These are phyloP conservation scores for Zaprionus africanus DNA, from an alignment of 1,140 invertebrate genomes.

Conservation along the genomic window DNA sequence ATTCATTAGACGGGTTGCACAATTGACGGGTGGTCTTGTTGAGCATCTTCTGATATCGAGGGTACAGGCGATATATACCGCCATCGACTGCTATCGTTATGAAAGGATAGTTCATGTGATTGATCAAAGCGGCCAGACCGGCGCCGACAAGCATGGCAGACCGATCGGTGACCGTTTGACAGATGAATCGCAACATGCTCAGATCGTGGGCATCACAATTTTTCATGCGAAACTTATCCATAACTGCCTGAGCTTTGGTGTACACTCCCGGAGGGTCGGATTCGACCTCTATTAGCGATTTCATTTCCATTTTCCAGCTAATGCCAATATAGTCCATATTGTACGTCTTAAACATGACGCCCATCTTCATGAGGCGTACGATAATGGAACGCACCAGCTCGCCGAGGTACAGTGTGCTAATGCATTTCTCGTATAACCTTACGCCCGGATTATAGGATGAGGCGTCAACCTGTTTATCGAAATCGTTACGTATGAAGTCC, in stretches of 20 bases:
- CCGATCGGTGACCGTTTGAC: constrained; percentile 93
- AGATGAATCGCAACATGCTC: constrained; percentile 94
- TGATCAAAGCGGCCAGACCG: constrained; percentile 91
- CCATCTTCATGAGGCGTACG: constrained; percentile 47
- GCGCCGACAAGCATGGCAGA: constrained; percentile 96
- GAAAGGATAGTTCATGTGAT: constrained; percentile 93
- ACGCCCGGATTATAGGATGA: constrained; percentile 91
- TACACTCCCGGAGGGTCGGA: constrained; percentile 89
- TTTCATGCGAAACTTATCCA: constrained; percentile 93
- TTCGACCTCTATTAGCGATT: constrained; percentile 98
- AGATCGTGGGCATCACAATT: constrained; percentile 94
- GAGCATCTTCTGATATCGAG: constrained; percentile 78
- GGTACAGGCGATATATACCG: constrained; percentile 99
- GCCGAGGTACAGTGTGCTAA: constrained; percentile 96
- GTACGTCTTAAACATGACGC: constrained; percentile 43
- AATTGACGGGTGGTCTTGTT: constrained; percentile 32
- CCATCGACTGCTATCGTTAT: constrained; percentile 98
- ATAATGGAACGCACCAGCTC: constrained; percentile 88
- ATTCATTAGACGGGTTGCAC: constrained; percentile 18
- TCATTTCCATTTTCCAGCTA: constrained; percentile 90
- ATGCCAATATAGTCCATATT: constrained; percentile 52
- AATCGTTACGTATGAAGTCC: constrained; percentile 94
- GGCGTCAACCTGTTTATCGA: constrained; percentile 93
- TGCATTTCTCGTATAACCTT: constrained; percentile 96
- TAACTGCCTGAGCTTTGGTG: constrained; percentile 91